These are phyloP conservation scores for Echeneis naucrates DNA, from an alignment of 2,797 vertebrate species.

Conservation along the genomic window DNA sequence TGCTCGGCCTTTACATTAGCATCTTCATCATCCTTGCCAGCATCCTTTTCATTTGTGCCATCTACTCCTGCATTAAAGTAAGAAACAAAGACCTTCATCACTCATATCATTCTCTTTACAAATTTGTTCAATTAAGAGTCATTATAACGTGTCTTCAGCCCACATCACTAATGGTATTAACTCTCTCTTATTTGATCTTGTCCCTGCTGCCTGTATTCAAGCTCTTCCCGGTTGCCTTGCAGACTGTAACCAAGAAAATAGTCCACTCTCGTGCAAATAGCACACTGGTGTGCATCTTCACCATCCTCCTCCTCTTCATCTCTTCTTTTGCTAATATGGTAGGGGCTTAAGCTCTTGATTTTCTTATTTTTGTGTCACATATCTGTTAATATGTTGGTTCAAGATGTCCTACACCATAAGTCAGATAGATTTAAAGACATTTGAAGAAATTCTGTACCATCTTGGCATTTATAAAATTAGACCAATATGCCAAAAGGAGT, in stretches of 20 bases:
- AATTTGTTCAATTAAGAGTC: slow-evolving; percentile 53
- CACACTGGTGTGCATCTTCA: slow-evolving; percentile 90
- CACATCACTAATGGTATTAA: slow-evolving; percentile 63
- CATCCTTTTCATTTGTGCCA: slow-evolving; percentile 91
- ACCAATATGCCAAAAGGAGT: slow-evolving; percentile 19
- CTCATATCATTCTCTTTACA: slow-evolving; percentile 31
- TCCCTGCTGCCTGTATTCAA: slow-evolving; percentile 51
- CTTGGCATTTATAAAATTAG: slow-evolving; percentile 23
- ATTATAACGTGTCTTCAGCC: slow-evolving; percentile 55
- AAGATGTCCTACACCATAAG: not conserved
- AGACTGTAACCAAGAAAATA: slow-evolving; percentile 89
- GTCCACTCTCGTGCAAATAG: slow-evolving; percentile 93
- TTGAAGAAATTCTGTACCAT: slow-evolving; percentile 20
- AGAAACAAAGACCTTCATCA: slow-evolving; percentile 59
- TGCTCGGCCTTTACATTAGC: slow-evolving; percentile 89
- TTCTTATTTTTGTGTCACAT: slow-evolving; percentile 24
- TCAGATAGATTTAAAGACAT: slow-evolving; percentile 19
- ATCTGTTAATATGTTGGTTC: slow-evolving; percentile 10
- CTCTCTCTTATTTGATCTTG: slow-evolving; percentile 58
- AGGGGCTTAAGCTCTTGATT: slow-evolving; percentile 42
- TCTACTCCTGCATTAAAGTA: slow-evolving; percentile 95
- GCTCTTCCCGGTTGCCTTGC: slow-evolving; percentile 88
- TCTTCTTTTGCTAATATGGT: slow-evolving; percentile 96
- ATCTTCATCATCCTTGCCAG: slow-evolving; percentile 90
- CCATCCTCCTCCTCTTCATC: slow-evolving; percentile 93